These are phyloP conservation scores for Engraulis encrasicolus DNA, from an alignment of 2,113 vertebrate species.

Conservation along the genomic window DNA sequence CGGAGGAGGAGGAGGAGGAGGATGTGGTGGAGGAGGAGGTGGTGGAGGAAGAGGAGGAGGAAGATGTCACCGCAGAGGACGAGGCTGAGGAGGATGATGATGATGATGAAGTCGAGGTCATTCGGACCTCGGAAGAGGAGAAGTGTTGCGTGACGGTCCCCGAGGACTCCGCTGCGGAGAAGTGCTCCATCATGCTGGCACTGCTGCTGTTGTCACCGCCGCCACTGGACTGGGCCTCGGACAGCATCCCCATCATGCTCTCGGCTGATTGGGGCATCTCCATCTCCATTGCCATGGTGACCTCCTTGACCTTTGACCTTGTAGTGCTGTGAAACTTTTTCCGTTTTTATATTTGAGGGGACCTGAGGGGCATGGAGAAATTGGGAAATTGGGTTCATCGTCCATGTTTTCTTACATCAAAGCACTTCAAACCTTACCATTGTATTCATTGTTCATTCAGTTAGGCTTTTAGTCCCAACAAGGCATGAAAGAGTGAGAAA, in stretches of 20 bases:
- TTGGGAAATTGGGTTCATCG: not conserved
- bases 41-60: slow-evolving; percentile 35
- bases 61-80: not conserved
- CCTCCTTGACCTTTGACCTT: not conserved
- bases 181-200: slow-evolving; percentile 36
- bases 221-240: slow-evolving; percentile 23
- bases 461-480: not conserved
- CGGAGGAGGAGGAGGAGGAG: slow-evolving; percentile 35
- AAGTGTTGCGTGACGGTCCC: slow-evolving; percentile 38
- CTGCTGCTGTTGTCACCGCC: no score
- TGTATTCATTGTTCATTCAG: not conserved
- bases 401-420: not conserved
- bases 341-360: not conserved
- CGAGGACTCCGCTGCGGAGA: slow-evolving; percentile 33
- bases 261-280: slow-evolving; percentile 48
- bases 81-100: slow-evolving; percentile 40
- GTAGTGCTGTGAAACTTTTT: not conserved
- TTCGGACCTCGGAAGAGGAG: slow-evolving; percentile 52
- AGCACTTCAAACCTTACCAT: not conserved
- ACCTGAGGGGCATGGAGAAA: not conserved
- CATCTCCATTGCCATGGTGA: slow-evolving; percentile 54
- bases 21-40: slow-evolving; percentile 25
- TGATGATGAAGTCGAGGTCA: slow-evolving; percentile 47
- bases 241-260: slow-evolving; percentile 47
- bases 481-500: not conserved